Conservation (phyloP, 2,797 vertebrate species). For the Leptoclinus maculatus region DNA sequence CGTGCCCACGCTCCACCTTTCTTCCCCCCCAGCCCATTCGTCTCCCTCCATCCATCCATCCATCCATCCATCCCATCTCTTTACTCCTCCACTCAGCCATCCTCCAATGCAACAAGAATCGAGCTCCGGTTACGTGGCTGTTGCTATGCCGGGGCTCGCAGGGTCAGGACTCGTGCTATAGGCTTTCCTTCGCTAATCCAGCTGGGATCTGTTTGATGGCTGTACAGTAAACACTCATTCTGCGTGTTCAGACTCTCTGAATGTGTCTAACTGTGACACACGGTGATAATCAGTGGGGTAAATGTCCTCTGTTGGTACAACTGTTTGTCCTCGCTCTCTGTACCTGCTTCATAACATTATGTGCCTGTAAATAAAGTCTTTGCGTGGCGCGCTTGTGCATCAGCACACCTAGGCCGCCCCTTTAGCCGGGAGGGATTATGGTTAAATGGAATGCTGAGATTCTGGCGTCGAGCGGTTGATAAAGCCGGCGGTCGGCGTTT, state of each 20-base stretch:
- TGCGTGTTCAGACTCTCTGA: conserved; percentile 12
- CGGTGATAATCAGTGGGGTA: background rate
- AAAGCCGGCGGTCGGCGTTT: conserved; percentile 69
- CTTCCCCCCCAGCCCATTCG: conserved; percentile 16
- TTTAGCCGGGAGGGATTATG: conserved; percentile 82
- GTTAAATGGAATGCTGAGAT: conserved; percentile 81
- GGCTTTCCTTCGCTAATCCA: conserved; percentile 46
- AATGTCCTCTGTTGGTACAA: conserved; percentile 15
- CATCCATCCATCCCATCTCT: conserved; percentile 52
- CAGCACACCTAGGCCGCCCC: conserved; percentile 72
- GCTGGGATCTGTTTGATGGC: conserved; percentile 27
- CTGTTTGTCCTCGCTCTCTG: conserved; percentile 12
- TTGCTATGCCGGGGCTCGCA: conserved; percentile 63
- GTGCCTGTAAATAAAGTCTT: conserved; percentile 54
- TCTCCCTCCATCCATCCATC: conserved; percentile 2
- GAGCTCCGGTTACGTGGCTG: conserved; percentile 67
- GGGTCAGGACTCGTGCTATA: conserved; percentile 33
- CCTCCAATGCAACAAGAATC: conserved; percentile 53
- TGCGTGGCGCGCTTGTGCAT: conserved; percentile 57
- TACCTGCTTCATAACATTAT: conserved; percentile 39
- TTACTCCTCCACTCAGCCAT: conserved; percentile 54
- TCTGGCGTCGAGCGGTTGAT: conserved; percentile 67
- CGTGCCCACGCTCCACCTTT: conserved; percentile 18
- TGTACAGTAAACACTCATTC: conserved; percentile 17
- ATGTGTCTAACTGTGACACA: conserved; percentile 8